phyloP scores from a whole-genome alignment of 2,113 vertebrate genomes.

The Upupa epops region DNA sequence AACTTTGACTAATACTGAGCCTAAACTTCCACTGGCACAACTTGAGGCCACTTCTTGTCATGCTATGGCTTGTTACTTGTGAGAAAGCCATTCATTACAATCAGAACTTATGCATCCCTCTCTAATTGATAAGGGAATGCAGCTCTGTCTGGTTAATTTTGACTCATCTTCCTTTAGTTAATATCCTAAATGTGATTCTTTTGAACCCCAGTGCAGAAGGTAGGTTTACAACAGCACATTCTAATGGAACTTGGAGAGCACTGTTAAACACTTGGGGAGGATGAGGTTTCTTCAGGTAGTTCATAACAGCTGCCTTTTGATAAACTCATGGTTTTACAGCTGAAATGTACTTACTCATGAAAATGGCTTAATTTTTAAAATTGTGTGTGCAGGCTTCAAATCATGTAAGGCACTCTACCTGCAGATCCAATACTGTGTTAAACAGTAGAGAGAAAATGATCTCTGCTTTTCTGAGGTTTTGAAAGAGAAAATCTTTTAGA shows the following conservation, averaged over 20 bases:
- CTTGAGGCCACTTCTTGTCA: too few species aligned
- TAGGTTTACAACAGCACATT: rapidly evolving
- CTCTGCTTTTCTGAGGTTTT: background rate
- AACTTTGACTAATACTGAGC: too few species aligned
- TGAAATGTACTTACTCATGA: background rate
- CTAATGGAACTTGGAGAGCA: background rate
- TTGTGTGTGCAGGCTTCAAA: background rate
- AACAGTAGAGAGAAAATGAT: background rate
- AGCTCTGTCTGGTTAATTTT: background rate
- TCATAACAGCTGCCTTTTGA: background rate
- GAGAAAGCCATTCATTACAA: background rate
- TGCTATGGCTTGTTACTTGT: too few species aligned
- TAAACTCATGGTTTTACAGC: background rate
- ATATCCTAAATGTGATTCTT: background rate
- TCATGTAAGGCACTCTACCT: background rate
- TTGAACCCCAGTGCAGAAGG: background rate
- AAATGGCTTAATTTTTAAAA: background rate
- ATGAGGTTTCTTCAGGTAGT: background rate
- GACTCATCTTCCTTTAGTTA: background rate
- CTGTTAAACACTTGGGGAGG: background rate
- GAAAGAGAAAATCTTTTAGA: background rate
- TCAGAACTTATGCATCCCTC: background rate
- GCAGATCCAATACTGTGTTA: background rate
- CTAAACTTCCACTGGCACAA: too few species aligned
- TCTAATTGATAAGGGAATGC: background rate